phyloP scores from a whole-genome alignment of 2,797 vertebrate species.

The Gouania willdenowi region DNA sequence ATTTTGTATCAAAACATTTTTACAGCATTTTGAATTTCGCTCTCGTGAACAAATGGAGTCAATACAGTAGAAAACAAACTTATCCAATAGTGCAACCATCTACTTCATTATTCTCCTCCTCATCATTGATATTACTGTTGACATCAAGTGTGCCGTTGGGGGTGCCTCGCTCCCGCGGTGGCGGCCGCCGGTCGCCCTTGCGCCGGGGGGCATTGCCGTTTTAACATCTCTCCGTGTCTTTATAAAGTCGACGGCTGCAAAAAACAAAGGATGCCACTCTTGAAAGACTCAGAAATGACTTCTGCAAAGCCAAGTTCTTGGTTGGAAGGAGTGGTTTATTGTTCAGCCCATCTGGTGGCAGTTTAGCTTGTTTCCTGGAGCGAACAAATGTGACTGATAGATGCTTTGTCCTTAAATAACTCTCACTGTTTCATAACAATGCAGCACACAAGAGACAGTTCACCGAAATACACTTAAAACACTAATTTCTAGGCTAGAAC shows the following conservation, averaged over 20 bases:
- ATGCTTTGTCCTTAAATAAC: constrained; percentile 10
- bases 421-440: neutral
- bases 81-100: neutral
- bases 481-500: neutral
- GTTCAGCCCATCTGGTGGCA: constrained; percentile 8
- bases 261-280: neutral
- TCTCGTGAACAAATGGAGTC: too few species aligned
- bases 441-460: neutral
- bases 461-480: neutral
- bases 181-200: too few species aligned
- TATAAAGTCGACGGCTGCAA: neutral
- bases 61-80: too few species aligned
- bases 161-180: too few species aligned
- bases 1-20: too few species aligned
- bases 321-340: neutral
- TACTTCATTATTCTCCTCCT: neutral
- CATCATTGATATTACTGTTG: neutral
- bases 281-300: neutral
- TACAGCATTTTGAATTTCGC: too few species aligned
- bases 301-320: neutral
- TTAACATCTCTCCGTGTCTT: constrained; percentile 3
- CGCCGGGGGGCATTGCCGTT: too few species aligned
- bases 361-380: constrained; percentile 16
- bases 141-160: neutral
- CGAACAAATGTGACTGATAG: constrained; percentile 14